Base-by-base conservation (phyloP, 2,113 vertebrate genomes). In the Beaufortia kweichowensis region DNA sequence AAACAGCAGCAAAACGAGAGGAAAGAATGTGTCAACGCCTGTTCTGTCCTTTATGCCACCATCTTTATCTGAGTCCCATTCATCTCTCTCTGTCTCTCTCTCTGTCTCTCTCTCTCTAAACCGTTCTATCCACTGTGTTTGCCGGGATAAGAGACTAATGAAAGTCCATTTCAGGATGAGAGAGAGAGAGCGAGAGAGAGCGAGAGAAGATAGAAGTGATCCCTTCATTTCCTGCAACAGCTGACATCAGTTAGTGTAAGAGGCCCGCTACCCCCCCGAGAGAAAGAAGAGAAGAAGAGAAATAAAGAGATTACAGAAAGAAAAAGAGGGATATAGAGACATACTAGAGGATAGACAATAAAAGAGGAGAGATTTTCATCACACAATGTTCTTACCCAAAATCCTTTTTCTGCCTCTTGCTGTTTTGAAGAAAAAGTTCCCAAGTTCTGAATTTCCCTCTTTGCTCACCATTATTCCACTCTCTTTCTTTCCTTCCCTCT, bases 211-310 rank as follows among this genome's bases (percentile, higher is more conserved):
- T 79, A 85, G 87, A 91, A 88, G 89, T 86, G 82, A 84, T 83
- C 84, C 85, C 89, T 91, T 87, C 81, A 87, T 89, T 90, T 91
- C 88, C 90, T 87, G 82, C 82, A 82, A 87, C 87, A 89, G 88
- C 91, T 87, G 86, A 87, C 88, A 92, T 86, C 90, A 84, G 85
- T 86, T 86, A 90, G 84, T 79, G 79, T 83, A 65, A 78, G 85
- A 83, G 85, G 83, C 83, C 43, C 70, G n/a, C 80, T 76, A 53
- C 76, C 78, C 83, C n/a, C 71, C 7, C 5, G 59, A 80, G 75
- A 63, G 63, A 41, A 65, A 60, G 76, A 35, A 82, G 72, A 39
- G 77, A 76, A 82, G 66, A 48, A 74, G 50, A 65, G 59, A 53
- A 77, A 31, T 80, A 31, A 59, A 69, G 23, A 41, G 43, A 56